Evolutionary conservation across 2,113 vertebrate genomes (phyloP).

Genomic region (Centropus unirufus): DNA sequence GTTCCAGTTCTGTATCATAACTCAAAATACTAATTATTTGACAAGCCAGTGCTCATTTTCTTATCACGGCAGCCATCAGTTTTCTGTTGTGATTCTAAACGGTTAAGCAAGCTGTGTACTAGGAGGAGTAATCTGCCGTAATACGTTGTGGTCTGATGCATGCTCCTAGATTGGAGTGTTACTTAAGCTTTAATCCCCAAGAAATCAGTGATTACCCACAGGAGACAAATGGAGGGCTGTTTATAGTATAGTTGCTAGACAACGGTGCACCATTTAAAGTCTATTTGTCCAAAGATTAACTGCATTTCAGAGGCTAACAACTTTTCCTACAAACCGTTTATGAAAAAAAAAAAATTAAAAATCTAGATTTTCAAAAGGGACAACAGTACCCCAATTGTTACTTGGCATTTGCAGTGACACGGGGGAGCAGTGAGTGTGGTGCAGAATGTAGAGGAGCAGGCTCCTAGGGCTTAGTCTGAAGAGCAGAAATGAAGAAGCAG

Average conservation of each 20-base stretch:
- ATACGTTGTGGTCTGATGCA: constrained; percentile 33
- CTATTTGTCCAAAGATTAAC: constrained; percentile 42
- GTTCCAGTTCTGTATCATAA: not conserved
- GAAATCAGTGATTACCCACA: constrained; percentile 64
- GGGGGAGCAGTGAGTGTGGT: not conserved
- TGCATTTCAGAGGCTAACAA: not conserved
- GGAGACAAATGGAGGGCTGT: constrained; percentile 50
- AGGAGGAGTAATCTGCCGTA: constrained; percentile 57
- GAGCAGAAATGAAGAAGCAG: not conserved
- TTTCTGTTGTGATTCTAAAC: constrained; percentile 33
- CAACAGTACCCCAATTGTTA: not conserved
- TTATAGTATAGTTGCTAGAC: constrained; percentile 56
- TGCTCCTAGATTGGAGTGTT: constrained; percentile 62
- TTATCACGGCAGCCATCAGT: not conserved
- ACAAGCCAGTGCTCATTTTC: not conserved
- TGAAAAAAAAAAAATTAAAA: not conserved
- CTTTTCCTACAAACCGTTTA: not conserved
- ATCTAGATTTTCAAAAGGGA: not conserved
- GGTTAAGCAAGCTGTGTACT: constrained; percentile 45
- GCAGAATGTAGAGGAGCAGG: not conserved
- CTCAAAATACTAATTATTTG: constrained; percentile 19
- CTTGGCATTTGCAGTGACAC: not conserved
- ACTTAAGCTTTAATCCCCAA: constrained; percentile 69
- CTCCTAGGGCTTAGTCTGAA: not conserved
- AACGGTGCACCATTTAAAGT: not conserved